A percentile compares a stretch with the other conserved stretches of the same genome.
Evolutionary conservation across 2,113 vertebrate genomes (phyloP).

Genomic region (Junco hyemalis): DNA sequence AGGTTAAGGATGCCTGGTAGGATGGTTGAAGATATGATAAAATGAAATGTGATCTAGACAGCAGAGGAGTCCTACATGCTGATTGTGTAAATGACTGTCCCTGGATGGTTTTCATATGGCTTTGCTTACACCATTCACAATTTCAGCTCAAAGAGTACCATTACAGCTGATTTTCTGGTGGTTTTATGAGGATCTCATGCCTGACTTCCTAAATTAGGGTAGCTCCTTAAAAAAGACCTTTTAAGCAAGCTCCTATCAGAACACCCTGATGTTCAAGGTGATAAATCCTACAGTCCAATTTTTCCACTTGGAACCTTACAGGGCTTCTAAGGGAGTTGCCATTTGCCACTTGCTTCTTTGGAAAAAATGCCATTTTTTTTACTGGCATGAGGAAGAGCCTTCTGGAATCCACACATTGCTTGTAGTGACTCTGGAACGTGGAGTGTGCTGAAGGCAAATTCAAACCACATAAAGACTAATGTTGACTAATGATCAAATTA

Average conservation of each 20-base stretch:
- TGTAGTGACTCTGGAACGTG: neutral
- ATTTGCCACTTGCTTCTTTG: neutral
- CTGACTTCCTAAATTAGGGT: neutral
- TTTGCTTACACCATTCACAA: neutral
- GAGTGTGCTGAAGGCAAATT: neutral
- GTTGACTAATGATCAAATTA: conserved; percentile 4
- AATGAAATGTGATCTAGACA: neutral
- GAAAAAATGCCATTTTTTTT: neutral
- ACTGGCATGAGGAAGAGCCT: neutral
- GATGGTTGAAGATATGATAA: neutral
- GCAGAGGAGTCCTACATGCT: neutral
- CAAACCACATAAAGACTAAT: conserved; percentile 34
- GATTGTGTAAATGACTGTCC: neutral
- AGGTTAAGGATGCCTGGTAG: neutral
- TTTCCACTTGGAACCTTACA: neutral
- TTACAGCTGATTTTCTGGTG: neutral
- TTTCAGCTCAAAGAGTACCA: neutral
- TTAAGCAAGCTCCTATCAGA: neutral
- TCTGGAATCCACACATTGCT: neutral
- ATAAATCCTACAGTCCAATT: neutral
- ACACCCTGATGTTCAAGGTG: neutral
- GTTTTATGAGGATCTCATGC: neutral
- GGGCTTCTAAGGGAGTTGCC: neutral
- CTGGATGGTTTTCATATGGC: neutral
- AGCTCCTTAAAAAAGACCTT: neutral